phyloP scores from a whole-genome alignment of 2,888 invertebrate species.

The Eupithecia inturbata region DNA sequence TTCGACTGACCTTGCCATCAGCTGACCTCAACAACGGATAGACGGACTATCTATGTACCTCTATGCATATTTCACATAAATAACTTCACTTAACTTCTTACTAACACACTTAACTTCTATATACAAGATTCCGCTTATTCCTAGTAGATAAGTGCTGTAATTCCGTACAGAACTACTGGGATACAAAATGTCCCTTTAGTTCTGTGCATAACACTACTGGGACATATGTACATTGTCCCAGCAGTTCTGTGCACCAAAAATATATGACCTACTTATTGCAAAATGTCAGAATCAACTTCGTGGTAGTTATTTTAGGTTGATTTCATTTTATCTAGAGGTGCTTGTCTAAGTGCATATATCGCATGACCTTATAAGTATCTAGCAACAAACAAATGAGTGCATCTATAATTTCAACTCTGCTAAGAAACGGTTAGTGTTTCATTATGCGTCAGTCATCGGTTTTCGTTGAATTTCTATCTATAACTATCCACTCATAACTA shows the following conservation, averaged over 20 bases:
- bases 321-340: neutral
- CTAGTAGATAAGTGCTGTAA: neutral
- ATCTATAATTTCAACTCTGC: slow-evolving; percentile 45
- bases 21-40: slow-evolving; percentile 50
- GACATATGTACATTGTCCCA: too few species aligned
- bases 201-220: neutral
- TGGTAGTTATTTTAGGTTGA: neutral
- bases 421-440: slow-evolving; percentile 42
- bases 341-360: slow-evolving; percentile 37
- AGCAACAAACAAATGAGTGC: slow-evolving; percentile 35
- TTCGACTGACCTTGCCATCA: slow-evolving; percentile 48
- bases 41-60: slow-evolving; percentile 32
- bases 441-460: slow-evolving; percentile 28
- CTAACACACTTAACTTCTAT: neutral
- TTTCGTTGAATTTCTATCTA: slow-evolving; percentile 32
- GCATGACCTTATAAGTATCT: slow-evolving; percentile 38
- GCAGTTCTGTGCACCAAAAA: neutral
- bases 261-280: neutral
- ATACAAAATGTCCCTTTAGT: neutral
- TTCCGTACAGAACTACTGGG: neutral
- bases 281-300: neutral
- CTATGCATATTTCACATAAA: neutral
- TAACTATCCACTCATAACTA: neutral
- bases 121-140: neutral
- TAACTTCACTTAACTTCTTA: neutral